Conservation (phyloP, 2,888 invertebrate genomes). For the Malthinus flaveolus region DNA sequence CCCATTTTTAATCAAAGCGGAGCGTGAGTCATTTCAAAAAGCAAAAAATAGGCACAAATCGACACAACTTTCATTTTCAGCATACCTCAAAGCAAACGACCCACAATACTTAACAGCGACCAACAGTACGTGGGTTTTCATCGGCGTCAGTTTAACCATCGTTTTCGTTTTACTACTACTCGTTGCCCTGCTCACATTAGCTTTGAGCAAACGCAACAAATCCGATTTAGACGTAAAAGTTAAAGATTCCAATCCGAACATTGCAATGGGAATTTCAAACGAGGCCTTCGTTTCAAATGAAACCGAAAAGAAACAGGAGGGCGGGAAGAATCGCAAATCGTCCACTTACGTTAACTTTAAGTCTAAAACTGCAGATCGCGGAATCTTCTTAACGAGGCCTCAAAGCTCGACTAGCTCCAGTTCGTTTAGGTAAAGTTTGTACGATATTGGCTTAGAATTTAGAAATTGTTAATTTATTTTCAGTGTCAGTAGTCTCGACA, state of each 20-base stretch:
- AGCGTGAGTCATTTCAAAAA: slow-evolving; percentile 70
- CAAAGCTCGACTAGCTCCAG: slow-evolving; percentile 40
- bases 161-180: slow-evolving; percentile 63
- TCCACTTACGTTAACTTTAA: slow-evolving; percentile 52
- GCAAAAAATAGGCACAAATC: too few relatives aligned
- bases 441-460: too few relatives aligned
- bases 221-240: slow-evolving; percentile 44
- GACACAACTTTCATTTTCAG: slow-evolving; percentile 57
- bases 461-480: neutral
- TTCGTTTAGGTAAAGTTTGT: slow-evolving; percentile 32
- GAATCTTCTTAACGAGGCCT: slow-evolving; percentile 38
- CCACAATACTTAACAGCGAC: slow-evolving; percentile 61
- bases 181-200: slow-evolving; percentile 57
- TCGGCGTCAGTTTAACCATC: slow-evolving; percentile 65
- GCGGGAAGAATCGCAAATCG: slow-evolving; percentile 44
- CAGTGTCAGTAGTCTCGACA: slow-evolving; percentile 48
- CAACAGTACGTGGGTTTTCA: slow-evolving; percentile 66
- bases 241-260: too few relatives aligned
- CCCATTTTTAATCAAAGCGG: slow-evolving; percentile 78
- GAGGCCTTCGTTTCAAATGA: slow-evolving; percentile 50
- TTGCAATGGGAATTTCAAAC: slow-evolving; percentile 42
- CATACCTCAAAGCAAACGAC: slow-evolving; percentile 68
- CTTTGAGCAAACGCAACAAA: slow-evolving; percentile 56
- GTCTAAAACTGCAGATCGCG: slow-evolving; percentile 41
- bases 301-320: slow-evolving; percentile 45